These are phyloP conservation scores for Struthidea cinerea DNA, from an alignment of 2,113 vertebrate genomes.

Conservation along the genomic window DNA sequence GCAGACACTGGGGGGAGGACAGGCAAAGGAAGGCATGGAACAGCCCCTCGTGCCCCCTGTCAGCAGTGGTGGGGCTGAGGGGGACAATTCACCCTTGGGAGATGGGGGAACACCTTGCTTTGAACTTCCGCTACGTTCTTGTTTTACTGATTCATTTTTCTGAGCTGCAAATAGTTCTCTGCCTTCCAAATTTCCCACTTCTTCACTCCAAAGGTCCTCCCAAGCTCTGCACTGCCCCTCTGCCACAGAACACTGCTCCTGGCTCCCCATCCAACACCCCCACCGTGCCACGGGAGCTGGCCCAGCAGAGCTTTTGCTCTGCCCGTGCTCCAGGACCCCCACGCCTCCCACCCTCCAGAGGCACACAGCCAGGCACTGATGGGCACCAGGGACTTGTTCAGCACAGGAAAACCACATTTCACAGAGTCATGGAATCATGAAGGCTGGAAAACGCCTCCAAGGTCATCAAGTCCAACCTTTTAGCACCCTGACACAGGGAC, in stretches of 20 bases:
- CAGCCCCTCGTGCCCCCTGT: background rate
- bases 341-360: rapidly evolving
- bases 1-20: background rate
- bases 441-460: background rate
- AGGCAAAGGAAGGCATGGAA: background rate
- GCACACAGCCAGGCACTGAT: rapidly evolving
- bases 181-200: background rate
- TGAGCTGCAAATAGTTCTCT: background rate
- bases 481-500: rapidly evolving
- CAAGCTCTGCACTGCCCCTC: background rate
- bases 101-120: background rate
- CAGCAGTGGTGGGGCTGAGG: background rate
- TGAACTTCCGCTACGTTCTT: rapidly evolving
- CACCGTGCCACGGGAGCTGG: rapidly evolving
- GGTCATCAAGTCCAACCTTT: background rate
- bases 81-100: rapidly evolving
- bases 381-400: background rate
- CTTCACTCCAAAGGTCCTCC: background rate
- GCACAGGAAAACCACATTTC: background rate
- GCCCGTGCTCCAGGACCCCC: background rate
- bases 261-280: rapidly evolving
- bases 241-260: rapidly evolving
- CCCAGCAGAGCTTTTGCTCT: background rate
- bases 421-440: rapidly evolving
- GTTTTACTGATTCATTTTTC: background rate